phyloP scores from a whole-genome alignment of 2,797 vertebrate genomes.

The Myoxocephalus aenaeus region DNA sequence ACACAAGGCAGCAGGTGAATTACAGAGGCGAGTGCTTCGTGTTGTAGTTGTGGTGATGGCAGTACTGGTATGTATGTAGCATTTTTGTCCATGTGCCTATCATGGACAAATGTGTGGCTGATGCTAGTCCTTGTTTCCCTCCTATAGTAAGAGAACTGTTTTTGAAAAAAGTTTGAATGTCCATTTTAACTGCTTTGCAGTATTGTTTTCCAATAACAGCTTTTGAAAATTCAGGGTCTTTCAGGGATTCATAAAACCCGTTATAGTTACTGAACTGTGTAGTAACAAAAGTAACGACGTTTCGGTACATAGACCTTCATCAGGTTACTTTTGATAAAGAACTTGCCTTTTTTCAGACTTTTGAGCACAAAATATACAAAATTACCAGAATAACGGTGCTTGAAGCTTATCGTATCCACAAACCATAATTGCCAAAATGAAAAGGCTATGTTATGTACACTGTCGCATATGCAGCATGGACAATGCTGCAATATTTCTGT shows the following conservation, averaged over 20 bases:
- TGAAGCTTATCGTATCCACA: background rate
- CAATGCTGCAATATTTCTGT: background rate
- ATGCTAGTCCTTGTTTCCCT: background rate
- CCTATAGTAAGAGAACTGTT: background rate
- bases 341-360: background rate
- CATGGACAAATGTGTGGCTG: too few relatives aligned
- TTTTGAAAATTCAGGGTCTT: background rate
- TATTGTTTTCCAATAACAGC: background rate
- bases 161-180: background rate
- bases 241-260: background rate
- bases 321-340: background rate
- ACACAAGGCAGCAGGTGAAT: constrained; percentile 61
- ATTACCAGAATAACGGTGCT: background rate
- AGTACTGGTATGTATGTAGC: constrained; percentile 4
- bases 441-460: background rate
- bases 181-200: background rate
- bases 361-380: background rate
- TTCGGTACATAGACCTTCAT: background rate
- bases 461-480: background rate
- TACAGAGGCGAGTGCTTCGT: constrained; percentile 26
- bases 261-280: background rate
- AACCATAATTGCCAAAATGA: background rate
- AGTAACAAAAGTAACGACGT: background rate
- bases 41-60: background rate
- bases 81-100: constrained; percentile 13